These are phyloP conservation scores for Drosophila anceps DNA, from an alignment of 2,888 invertebrate genomes.

Conservation along the genomic window DNA sequence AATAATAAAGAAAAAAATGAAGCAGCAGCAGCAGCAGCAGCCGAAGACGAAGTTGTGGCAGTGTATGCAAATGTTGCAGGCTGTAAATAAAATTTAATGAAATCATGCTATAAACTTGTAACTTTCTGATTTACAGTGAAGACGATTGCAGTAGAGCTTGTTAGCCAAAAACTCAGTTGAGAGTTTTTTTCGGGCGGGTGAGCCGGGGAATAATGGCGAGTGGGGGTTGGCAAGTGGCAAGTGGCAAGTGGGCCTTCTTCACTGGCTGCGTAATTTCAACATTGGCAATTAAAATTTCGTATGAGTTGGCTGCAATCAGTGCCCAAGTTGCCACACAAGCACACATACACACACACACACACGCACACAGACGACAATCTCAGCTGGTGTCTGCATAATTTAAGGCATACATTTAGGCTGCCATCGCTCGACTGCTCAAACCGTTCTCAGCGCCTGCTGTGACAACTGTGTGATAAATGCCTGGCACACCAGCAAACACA, in stretches of 20 bases:
- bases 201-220: background rate
- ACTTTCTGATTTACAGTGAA: constrained; percentile 74
- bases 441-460: constrained; percentile 57
- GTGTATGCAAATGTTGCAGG: constrained; percentile 42
- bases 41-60: constrained; percentile 6
- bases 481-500: constrained; percentile 50
- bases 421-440: constrained; percentile 46
- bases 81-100: constrained; percentile 80
- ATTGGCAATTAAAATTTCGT: constrained; percentile 83
- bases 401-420: constrained; percentile 81
- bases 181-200: constrained; percentile 21
- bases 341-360: constrained; percentile 18
- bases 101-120: constrained; percentile 75
- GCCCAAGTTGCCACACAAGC: constrained; percentile 54
- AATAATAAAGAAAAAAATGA: constrained; percentile 23
- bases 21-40: background rate
- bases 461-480: constrained; percentile 77
- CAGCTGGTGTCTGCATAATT: constrained; percentile 81
- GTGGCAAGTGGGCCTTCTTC: constrained; percentile 14
- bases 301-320: constrained; percentile 83
- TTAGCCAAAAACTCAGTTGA: constrained; percentile 56
- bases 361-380: constrained; percentile 61
- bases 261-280: constrained; percentile 73
- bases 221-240: background rate
- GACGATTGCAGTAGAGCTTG: constrained; percentile 63